Evolutionary conservation across 2,888 invertebrate genomes (phyloP).

Genomic region (Phytoseiulus persimilis): DNA sequence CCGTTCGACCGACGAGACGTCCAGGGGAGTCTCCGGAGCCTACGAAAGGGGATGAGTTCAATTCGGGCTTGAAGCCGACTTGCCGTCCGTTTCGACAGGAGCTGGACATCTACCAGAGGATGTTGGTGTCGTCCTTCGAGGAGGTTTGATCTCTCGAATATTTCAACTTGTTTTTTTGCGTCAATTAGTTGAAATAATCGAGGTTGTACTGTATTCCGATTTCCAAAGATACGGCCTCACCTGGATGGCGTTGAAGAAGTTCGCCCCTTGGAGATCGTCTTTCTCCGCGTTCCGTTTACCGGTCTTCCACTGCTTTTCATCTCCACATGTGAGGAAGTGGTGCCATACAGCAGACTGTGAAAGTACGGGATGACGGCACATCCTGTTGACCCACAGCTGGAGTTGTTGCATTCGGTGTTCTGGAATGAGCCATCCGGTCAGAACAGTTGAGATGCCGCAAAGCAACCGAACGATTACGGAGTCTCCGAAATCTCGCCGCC

Average conservation of each 20-base stretch:
- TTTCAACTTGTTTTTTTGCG: too few species aligned
- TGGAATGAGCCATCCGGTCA: background rate
- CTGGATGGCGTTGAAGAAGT: slow-evolving; percentile 78
- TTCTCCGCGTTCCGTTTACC: slow-evolving; percentile 91
- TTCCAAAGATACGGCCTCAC: too few species aligned
- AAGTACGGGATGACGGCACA: slow-evolving; percentile 89
- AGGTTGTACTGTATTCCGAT: too few species aligned
- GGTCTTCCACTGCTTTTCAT: slow-evolving; percentile 91
- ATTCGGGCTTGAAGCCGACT: background rate
- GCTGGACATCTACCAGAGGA: too few species aligned
- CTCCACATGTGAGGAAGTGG: slow-evolving; percentile 92
- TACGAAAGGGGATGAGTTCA: background rate
- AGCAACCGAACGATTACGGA: background rate
- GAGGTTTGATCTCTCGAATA: too few species aligned
- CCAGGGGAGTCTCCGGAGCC: slow-evolving; percentile 25
- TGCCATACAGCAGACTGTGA: slow-evolving; percentile 86
- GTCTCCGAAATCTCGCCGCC: background rate
- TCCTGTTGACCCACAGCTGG: slow-evolving; percentile 92
- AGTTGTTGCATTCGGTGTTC: slow-evolving; percentile 85
- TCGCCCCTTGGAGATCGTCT: slow-evolving; percentile 78
- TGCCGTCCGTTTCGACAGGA: too few species aligned
- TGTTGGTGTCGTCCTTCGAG: too few species aligned
- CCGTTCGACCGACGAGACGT: slow-evolving; percentile 57
- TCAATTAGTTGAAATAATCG: too few species aligned
- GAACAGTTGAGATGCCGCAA: background rate